phyloP scores from a whole-genome alignment of 2,888 invertebrate species.

The Halictus quadricinctus region DNA sequence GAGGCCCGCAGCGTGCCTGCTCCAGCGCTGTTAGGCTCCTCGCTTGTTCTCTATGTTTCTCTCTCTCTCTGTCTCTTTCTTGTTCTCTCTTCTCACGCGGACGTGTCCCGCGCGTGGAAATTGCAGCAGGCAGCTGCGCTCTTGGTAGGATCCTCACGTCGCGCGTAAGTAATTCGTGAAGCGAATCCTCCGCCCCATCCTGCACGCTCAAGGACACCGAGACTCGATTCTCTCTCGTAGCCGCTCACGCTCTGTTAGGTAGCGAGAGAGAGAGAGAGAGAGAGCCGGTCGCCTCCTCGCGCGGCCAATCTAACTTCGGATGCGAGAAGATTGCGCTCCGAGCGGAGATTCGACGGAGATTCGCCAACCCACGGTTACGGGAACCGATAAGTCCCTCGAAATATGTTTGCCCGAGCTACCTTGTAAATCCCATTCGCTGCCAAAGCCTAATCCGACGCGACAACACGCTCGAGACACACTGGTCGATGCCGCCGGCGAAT shows the following conservation, averaged over 20 bases:
- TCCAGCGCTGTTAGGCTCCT: neutral
- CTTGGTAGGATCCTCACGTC: conserved; percentile 75
- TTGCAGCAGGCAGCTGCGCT: conserved; percentile 54
- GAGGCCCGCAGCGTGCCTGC: conserved; percentile 16
- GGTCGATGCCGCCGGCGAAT: neutral
- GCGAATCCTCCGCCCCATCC: conserved; percentile 72
- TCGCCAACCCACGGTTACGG: neutral
- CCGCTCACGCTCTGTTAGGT: neutral
- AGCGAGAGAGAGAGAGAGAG: too few species aligned
- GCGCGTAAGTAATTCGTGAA: conserved; percentile 76
- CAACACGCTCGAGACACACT: neutral
- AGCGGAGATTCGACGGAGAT: neutral
- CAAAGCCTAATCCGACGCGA: conserved; percentile 3
- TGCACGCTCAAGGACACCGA: conserved; percentile 59
- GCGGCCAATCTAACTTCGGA: conserved; percentile 12
- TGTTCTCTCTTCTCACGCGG: neutral
- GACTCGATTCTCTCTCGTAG: conserved; percentile 30
- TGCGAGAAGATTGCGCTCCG: neutral
- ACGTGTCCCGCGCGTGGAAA: conserved; percentile 44
- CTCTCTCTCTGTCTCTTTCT: neutral
- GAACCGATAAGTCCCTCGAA: conserved; percentile 9
- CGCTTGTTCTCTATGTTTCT: neutral
- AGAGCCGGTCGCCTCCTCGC: too few species aligned
- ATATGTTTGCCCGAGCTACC: neutral
- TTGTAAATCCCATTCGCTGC: neutral